A percentile compares a stretch with the other conserved stretches of the same genome.
These are phyloP conservation scores for Dreissena polymorpha DNA, from an alignment of 1,140 invertebrate genomes.

Conservation along the genomic window DNA sequence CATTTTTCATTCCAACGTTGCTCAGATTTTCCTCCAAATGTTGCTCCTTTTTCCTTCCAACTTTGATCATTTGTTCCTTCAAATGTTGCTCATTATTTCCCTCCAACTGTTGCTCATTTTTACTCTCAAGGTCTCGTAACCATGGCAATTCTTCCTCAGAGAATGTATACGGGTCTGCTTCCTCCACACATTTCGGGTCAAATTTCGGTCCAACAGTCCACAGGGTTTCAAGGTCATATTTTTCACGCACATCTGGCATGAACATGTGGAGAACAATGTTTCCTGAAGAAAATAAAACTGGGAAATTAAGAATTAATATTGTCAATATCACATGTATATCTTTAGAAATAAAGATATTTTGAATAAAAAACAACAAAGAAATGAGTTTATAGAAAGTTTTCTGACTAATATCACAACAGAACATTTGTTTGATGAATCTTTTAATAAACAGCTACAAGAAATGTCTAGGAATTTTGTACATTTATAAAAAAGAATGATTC, in stretches of 20 bases:
- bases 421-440: too few species aligned
- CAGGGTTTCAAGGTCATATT: conserved; percentile 93
- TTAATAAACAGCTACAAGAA: too few species aligned
- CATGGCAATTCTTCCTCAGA: conserved; percentile 45
- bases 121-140: conserved; percentile 36
- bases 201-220: conserved; percentile 92
- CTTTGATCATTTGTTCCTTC: neutral
- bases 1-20: neutral
- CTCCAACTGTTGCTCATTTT: neutral
- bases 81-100: neutral
- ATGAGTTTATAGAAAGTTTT: too few species aligned
- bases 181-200: conserved; percentile 82
- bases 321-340: too few species aligned
- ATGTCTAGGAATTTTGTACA: too few species aligned
- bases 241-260: conserved; percentile 84
- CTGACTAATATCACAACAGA: too few species aligned
- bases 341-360: too few species aligned
- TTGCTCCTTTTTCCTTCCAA: neutral
- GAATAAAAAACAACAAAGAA: too few species aligned
- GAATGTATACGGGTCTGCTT: conserved; percentile 40
- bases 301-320: too few species aligned
- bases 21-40: neutral
- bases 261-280: conserved; percentile 97
- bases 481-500: too few species aligned
- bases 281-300: conserved; percentile 72